These are phyloP conservation scores for Pseudomyrmex dendroicus DNA, from an alignment of 1,140 invertebrate species.

Conservation along the genomic window DNA sequence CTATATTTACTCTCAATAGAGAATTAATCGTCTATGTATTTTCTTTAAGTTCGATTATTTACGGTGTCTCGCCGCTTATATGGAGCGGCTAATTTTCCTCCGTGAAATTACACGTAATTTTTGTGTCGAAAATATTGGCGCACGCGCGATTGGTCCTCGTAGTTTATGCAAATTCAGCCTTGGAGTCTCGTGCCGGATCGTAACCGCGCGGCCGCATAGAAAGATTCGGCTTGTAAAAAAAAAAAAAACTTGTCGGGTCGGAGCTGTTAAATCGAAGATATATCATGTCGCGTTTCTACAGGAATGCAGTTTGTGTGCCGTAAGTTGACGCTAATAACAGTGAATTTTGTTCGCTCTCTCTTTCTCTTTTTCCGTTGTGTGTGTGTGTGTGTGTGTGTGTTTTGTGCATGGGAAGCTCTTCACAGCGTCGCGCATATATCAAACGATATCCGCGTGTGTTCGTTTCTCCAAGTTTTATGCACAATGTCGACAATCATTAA, in stretches of 20 bases:
- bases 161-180: conserved; percentile 62
- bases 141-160: background rate
- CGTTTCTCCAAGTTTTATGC: conserved; percentile 20
- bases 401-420: conserved; percentile 4
- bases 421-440: background rate
- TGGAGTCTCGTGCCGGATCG: conserved; percentile 36
- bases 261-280: conserved; percentile 27
- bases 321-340: conserved; percentile 50
- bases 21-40: background rate
- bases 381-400: no score
- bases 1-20: background rate
- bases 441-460: background rate
- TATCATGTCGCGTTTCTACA: conserved; percentile 23
- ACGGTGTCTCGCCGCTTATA: conserved; percentile 24
- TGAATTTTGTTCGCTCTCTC: conserved; percentile 11
- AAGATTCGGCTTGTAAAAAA: background rate
- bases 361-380: no score
- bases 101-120: conserved; percentile 62
- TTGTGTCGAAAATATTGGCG: conserved; percentile 50
- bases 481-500: conserved; percentile 36
- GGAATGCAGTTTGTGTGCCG: conserved; percentile 11
- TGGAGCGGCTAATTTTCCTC: conserved; percentile 1
- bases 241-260: background rate
- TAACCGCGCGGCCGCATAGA: conserved; percentile 3
- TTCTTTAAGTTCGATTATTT: background rate